Base-by-base conservation (phyloP, 2,888 invertebrate species). In the Liposcelis brunnea region DNA sequence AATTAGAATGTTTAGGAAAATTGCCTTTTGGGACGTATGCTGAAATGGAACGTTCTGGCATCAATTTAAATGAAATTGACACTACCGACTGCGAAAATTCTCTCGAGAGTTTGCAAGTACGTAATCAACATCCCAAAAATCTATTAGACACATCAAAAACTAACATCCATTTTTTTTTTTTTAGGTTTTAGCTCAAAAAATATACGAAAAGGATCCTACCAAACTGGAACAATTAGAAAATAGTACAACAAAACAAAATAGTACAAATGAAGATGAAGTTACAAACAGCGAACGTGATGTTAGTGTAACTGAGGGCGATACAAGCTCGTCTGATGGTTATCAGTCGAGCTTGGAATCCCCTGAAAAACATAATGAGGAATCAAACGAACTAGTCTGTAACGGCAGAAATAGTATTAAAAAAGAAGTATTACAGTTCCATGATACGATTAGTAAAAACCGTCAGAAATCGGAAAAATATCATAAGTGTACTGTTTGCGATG, bases 61-160 rank as follows among this genome's bases (percentile, higher is more conserved):
- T 84, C 50, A 83, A 87, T 64, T 71, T 94, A 52, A 89, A 89
- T 48, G 90, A 93, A 59, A 90, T 95, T 56, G 94, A 95, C 61
- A 94, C 94, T 2, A 85, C 90, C 43, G 93, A 94, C 66, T 94
- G 93, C 67, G 90, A 91, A 60, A 89, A 86, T 67, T 91, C 93
- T 49, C 71, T 93, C 52, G 81, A 84, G 56, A 91, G 90, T 63
- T 71, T 93, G 52, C 76, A 76, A 71, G 75, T 76, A 57, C 51
- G 53, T 52, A 43, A 11, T 26, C n/a, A n/a, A n/a, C n/a, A n/a
- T 15, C 44, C 32, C 7, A 32, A 31, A 31, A 19, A 11, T 4
- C 18, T n/a, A n/a, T n/a, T n/a, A 44, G n/a, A n/a, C n/a, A n/a
- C n/a, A n/a, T n/a, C n/a, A n/a, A n/a, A n/a, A n/a, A 16, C 34